These are phyloP conservation scores for Entelurus aequoreus DNA, from an alignment of 2,113 vertebrate genomes.

Conservation along the genomic window DNA sequence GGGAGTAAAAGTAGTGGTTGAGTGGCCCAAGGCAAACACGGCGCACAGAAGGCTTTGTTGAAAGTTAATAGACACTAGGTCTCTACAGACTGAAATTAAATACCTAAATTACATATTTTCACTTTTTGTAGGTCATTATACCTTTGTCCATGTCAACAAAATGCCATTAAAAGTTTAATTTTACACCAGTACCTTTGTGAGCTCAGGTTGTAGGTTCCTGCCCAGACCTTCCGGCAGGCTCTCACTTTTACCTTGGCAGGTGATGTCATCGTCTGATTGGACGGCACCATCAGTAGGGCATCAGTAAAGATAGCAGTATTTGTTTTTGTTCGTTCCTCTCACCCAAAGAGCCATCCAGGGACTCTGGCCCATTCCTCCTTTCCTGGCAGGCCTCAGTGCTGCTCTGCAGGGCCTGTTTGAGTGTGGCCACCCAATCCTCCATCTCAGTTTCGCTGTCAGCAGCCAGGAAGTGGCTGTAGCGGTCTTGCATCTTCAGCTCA, in stretches of 20 bases:
- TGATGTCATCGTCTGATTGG: conserved; percentile 82
- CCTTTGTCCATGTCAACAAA: too few relatives aligned
- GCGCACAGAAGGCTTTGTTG: conserved; percentile 47
- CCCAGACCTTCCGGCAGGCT: conserved; percentile 86
- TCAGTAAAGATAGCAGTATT: background rate
- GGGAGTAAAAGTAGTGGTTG: conserved; percentile 11
- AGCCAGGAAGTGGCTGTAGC: conserved; percentile 92
- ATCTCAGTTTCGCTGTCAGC: conserved; percentile 94
- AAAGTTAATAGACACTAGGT: conserved; percentile 31
- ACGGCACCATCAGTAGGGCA: background rate
- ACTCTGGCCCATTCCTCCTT: conserved; percentile 77
- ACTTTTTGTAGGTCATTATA: too few relatives aligned
- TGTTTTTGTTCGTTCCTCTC: conserved; percentile 7
- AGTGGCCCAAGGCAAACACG: conserved; percentile 27
- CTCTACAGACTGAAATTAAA: background rate
- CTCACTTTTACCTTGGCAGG: conserved; percentile 85
- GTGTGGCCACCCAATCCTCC: conserved; percentile 91
- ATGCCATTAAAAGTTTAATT: too few relatives aligned
- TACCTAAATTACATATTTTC: background rate
- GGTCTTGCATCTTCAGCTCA: conserved; percentile 94
- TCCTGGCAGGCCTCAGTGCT: conserved; percentile 80
- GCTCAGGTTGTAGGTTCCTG: conserved; percentile 89
- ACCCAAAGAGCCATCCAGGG: conserved; percentile 73
- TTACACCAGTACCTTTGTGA: conserved; percentile 82
- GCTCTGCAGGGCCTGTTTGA: conserved; percentile 89